These are phyloP conservation scores for Mugil cephalus DNA, from an alignment of 2,113 vertebrate species.

Conservation along the genomic window DNA sequence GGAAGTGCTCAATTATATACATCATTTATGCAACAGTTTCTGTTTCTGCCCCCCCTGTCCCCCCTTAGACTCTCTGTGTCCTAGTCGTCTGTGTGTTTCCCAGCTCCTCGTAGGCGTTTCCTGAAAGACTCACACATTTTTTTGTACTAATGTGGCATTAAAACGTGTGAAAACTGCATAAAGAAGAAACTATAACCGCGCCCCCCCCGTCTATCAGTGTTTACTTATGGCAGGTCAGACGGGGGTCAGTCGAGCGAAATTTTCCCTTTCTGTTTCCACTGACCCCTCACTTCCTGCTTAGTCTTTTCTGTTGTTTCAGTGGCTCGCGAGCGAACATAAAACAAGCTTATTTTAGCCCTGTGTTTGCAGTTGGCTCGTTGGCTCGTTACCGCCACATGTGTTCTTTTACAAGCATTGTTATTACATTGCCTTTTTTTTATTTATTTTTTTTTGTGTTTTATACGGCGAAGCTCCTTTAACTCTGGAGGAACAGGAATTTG, in stretches of 20 bases:
- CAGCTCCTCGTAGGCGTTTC: slow-evolving; percentile 28
- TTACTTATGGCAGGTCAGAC: slow-evolving; percentile 5
- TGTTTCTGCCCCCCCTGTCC: slow-evolving; percentile 7
- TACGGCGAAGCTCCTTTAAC: slow-evolving; percentile 12
- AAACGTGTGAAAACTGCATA: neutral
- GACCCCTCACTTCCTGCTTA: slow-evolving; percentile 33
- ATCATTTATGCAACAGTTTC: neutral
- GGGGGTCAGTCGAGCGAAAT: slow-evolving; percentile 1
- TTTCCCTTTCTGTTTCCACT: neutral
- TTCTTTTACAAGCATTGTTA: neutral
- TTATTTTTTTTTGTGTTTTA: too few species aligned
- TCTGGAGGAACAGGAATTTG: slow-evolving; percentile 46
- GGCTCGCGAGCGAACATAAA: slow-evolving; percentile 45
- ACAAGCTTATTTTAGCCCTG: slow-evolving; percentile 65
- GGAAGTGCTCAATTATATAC: slow-evolving; percentile 1
- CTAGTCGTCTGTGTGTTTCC: slow-evolving; percentile 9
- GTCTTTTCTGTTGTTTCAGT: slow-evolving; percentile 58
- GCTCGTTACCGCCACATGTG: slow-evolving; percentile 27
- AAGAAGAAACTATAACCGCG: neutral
- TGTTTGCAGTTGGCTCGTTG: slow-evolving; percentile 27
- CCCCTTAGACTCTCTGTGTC: slow-evolving; percentile 14
- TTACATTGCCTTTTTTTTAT: slow-evolving; percentile 14
- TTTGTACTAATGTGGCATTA: neutral
- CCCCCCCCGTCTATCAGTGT: neutral
- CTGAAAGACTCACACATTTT: slow-evolving; percentile 3